Evolutionary conservation across 2,797 vertebrate genomes (phyloP).

Genomic region (Sternarchorhynchus goeldii): DNA sequence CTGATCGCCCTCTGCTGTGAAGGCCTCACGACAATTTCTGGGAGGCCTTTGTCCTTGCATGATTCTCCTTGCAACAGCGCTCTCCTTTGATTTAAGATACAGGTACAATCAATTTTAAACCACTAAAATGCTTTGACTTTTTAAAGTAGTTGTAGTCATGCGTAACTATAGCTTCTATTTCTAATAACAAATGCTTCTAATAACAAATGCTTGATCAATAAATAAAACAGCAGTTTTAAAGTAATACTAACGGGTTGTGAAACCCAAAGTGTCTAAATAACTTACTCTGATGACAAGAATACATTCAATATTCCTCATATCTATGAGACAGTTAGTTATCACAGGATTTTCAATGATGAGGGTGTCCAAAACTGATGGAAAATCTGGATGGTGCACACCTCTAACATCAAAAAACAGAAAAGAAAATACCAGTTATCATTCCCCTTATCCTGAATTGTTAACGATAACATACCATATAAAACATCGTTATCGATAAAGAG

Average conservation of each 20-base stretch:
- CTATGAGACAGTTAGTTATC: constrained; percentile 71
- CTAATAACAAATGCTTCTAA: not conserved
- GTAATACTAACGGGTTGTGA: not conserved
- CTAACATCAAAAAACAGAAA: constrained; percentile 45
- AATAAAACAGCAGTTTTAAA: not conserved
- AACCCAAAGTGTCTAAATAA: constrained; percentile 6
- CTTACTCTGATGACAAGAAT: constrained; percentile 63
- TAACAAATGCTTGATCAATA: not conserved
- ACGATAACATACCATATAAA: too few relatives aligned
- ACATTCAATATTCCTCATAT: constrained; percentile 71
- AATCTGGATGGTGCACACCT: constrained; percentile 57
- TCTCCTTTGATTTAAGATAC: constrained; percentile 49
- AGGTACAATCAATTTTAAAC: not conserved
- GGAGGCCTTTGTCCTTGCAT: constrained; percentile 69
- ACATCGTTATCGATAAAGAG: too few relatives aligned
- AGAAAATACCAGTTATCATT: not conserved
- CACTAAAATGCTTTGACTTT: not conserved
- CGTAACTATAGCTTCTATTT: not conserved
- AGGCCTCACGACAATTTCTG: constrained; percentile 69
- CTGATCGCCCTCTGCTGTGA: constrained; percentile 73
- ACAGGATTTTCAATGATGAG: constrained; percentile 62
- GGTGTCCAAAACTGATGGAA: constrained; percentile 56
- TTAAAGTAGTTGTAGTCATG: not conserved
- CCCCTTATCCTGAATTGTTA: not conserved
- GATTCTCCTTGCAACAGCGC: constrained; percentile 56